Evolutionary conservation across 2,888 invertebrate genomes (phyloP).

Genomic region (Cryptocephalus moraei): DNA sequence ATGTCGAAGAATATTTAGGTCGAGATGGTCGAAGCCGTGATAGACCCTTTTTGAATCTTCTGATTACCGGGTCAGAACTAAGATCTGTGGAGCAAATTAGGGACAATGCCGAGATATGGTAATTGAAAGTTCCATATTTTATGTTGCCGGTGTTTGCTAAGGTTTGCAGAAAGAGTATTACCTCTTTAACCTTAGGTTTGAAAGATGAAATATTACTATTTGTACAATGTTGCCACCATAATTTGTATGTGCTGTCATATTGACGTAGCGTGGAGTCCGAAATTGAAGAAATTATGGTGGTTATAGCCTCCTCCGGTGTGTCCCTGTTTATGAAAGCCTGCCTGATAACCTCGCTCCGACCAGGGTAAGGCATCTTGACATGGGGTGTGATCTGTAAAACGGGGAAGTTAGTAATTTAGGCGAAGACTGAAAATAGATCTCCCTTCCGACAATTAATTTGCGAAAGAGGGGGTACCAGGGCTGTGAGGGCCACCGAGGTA

Average conservation of each 20-base stretch:
- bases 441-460: background rate
- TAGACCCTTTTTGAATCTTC: background rate
- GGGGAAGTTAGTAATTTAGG: conserved; percentile 2
- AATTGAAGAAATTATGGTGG: conserved; percentile 13
- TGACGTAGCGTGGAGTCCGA: conserved; percentile 5
- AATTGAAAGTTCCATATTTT: background rate
- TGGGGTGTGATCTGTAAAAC: conserved; percentile 1
- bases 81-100: background rate
- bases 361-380: background rate
- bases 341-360: conserved; percentile 18
- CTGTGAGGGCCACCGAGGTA: conserved; percentile 3
- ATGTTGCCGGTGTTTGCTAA: background rate
- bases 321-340: conserved; percentile 8
- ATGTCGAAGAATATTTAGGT: background rate
- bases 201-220: background rate
- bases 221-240: conserved; percentile 6
- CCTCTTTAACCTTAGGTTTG: background rate
- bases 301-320: conserved; percentile 8
- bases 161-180: conserved; percentile 5
- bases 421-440: background rate
- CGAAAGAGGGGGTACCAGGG: conserved; percentile 2
- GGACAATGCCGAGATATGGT: background rate
- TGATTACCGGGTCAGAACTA: background rate
- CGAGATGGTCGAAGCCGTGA: background rate
- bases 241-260: conserved; percentile 4